Conservation (phyloP, 2,797 vertebrate species). For the Picus viridis region DNA sequence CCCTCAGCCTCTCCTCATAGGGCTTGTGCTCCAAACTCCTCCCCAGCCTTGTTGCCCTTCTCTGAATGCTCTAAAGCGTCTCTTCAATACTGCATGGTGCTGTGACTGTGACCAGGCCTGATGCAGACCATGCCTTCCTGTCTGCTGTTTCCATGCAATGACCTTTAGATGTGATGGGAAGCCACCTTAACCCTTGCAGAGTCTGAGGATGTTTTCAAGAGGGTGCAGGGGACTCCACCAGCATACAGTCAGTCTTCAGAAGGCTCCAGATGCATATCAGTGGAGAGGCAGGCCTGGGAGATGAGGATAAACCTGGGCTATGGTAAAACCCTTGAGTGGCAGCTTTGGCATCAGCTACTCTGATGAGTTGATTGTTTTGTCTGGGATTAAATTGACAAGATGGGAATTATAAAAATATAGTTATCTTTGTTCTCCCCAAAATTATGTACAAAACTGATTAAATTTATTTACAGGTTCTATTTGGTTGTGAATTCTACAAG, state of each 20-base stretch:
- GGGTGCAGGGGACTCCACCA: neutral
- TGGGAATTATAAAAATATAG: too few relatives aligned
- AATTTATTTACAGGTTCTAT: too few relatives aligned
- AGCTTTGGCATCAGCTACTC: conserved; percentile 28
- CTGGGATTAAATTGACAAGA: too few relatives aligned
- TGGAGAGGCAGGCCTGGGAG: conserved; percentile 36
- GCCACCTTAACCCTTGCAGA: too few relatives aligned
- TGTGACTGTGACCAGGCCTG: neutral
- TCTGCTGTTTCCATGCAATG: neutral
- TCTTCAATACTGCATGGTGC: neutral
- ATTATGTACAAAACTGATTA: too few relatives aligned
- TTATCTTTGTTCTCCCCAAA: too few relatives aligned
- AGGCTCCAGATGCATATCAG: neutral
- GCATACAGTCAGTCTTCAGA: neutral
- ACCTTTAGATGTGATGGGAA: neutral
- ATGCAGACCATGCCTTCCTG: neutral
- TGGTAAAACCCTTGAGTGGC: neutral
- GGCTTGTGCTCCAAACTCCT: too few relatives aligned
- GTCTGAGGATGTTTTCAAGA: rapidly evolving
- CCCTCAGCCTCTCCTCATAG: too few relatives aligned
- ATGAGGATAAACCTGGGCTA: conserved; percentile 5
- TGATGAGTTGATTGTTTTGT: neutral
- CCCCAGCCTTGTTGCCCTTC: too few relatives aligned
- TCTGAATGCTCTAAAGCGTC: neutral
- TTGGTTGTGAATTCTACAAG: too few relatives aligned